Evolutionary conservation across 2,888 invertebrate species (phyloP), one percentile per base, ranked within the genome.

Genomic region (Cistogaster globosa): DNA sequence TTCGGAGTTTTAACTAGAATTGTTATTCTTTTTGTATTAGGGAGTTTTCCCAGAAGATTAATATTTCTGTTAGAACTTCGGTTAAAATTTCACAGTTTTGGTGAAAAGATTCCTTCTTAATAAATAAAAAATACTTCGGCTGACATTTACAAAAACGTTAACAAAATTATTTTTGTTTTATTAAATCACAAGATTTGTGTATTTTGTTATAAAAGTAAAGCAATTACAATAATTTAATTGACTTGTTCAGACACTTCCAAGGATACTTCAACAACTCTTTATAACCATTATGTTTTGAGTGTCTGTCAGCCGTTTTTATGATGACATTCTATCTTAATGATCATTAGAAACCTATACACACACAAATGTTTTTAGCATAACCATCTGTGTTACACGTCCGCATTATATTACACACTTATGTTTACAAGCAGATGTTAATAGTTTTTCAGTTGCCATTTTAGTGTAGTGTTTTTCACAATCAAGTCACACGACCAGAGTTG

Each of bases 141-240:
- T n/a, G n/a, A n/a, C n/a, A n/a, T n/a, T n/a, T n/a, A n/a, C n/a
- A n/a, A n/a, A n/a, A n/a, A n/a, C n/a, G n/a, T n/a, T n/a, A n/a
- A n/a, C n/a, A n/a, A n/a, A n/a, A n/a, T n/a, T 26, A 26, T 26
- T 26, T 26, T 26, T 9, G 11, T 60, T 48, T 20, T n/a, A 36
- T 74, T 62, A 53, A 36, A 32, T 32, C 16, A 48, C 4, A 12
- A n/a, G n/a, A 18, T 20, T 55, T 67, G 20, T 62, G 14, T 20
- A 14, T 68, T 48, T 45, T 22, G 48, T 9, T 26, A 38, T 20
- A 22, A 16, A 18, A 60, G n/a, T 57, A 62, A 51, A 38, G 12
- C 11, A 42, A 12, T 42, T 84, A 84, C 78, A 69, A 75, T 75
- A 62, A 58, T 79, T 79, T 79, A 67, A 84, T 84, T 84, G 79